Base-by-base conservation (phyloP, 2,888 invertebrate genomes). In the Ochropleura leucogaster region DNA sequence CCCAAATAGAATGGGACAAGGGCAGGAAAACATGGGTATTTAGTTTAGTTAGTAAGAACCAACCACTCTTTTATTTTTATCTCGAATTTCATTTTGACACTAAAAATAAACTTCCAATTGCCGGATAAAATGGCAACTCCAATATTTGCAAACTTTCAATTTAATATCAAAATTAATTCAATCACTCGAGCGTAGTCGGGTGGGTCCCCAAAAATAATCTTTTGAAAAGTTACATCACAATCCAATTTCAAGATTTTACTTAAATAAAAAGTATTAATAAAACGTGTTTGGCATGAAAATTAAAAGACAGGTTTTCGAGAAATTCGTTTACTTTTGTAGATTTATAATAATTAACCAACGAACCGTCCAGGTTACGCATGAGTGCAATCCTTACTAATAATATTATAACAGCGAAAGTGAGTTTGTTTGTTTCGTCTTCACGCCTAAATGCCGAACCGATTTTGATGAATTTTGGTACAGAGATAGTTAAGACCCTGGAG, bases 211-310 rank as follows among this genome's bases (percentile, higher is more conserved):
- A 80, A 73, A 63, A 46, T 42, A 46, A n/a, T 12, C 49, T n/a
- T 30, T 9, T 46, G 0, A 4, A 16, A 72, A 47, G 7, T 46
- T 18, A 59, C 20, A n/a, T 0, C 9, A n/a, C 18, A 18, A 30
- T 9, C 18, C 10, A 10, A 47, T 65, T 74, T 20, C 6, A 3
- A 60, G 8, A 59, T 20, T 18, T 65, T 5, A 18, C 7, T 62
- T 8, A 62, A 82, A 76, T 47, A 81, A 64, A 74, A n/a, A 16
- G n/a, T 0, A 62, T 55, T 14, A 44, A 44, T 42, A 20, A 1
- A 20, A 44, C 74, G 40, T 55, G 65, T 62, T 75, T 62, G 59
- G 5, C 44, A 46, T 55, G 62, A 42, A 62, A 82, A 55, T 76
- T 30, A n/a, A 51, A 55, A 55, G 62, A 60, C 42, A 40, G 18